Evolutionary conservation across 2,797 vertebrate species (phyloP), one percentile per base, ranked within the genome.

Genomic region (Malurus splendens): DNA sequence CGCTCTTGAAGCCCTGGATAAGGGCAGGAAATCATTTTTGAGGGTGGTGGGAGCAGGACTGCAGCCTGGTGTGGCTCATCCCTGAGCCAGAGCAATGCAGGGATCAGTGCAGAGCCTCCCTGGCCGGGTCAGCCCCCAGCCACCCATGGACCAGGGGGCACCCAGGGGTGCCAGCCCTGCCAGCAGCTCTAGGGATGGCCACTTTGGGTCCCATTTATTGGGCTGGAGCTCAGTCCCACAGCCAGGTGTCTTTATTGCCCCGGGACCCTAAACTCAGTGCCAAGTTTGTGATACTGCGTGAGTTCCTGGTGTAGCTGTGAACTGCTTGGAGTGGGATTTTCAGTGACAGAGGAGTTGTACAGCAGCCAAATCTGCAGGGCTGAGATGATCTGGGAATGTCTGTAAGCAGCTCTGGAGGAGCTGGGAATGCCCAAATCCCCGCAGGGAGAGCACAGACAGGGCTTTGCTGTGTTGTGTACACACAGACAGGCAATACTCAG

Each of bases 71-170:
- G 36, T 45, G 12, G 44, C 23, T 38, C 10, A 1, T 13, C 32
- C 48, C 24, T 6, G 32, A 33, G 16, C 38, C 27, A 16, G 36
- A 8, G 36, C 32, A 4, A 4, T 33, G 23, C 42, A 30, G 82
- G 41, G n/a, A 9, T 12, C n/a, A 7, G 44, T 30, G 59, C 77
- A 44, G 71, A 79, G 75, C 41, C 67, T 36, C 73, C 61, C 47
- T 23, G 32, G 22, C 59, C 27, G 48, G 25, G 23, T 47, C 51
- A 36, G 73, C 47, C 72, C 72, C 30, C 18, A 14, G 3, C 55
- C 55, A 7, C 2, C 22, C 62, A 8, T n/a, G 41, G 10, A 19
- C 5, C 0, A 0, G 1, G 3, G 27, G 25, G 56, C 10, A 27
- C 45, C 42, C 22, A 41, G 23, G 36, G 42, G 2, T 11, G 18